Base-by-base conservation (phyloP, 2,797 vertebrate species). In the Meriones psammophilus region DNA sequence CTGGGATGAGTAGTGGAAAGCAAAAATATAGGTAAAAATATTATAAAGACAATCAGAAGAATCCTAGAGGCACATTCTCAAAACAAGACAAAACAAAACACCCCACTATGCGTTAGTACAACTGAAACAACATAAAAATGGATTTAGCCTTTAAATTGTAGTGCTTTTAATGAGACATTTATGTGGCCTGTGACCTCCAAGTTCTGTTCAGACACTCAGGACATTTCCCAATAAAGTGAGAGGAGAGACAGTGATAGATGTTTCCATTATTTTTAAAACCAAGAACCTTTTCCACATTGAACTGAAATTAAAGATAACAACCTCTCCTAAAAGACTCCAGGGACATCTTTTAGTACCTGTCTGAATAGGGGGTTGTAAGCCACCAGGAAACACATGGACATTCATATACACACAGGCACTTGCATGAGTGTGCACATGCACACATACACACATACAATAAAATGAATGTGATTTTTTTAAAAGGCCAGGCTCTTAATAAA, bases 131-230 rank as follows among this genome's bases (percentile, higher is more conserved):
- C 42, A 39, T 79, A 95, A 88, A 91, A 93, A 91, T 26, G 62
- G 60, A 92, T 64, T 91, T 77, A n/a, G 36, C 76, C 22, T 88
- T 93, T 87, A 91, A 77, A 84, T 80, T 92, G 87, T 71, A 93
- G 80, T 7, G 33, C 39, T 92, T 96, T 78, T 36, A 89, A 88
- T 74, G 76, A 92, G 60, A n/a, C n/a, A 81, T 93, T 94, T 81
- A 36, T 85, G 58, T 80, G 50, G 81, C 56, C 71, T 64, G n/a
- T 93, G n/a, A 30, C 20, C 77, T 96, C 74, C 5, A 83, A 87
- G 18, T 26, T 96, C 1, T 33, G 0, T 56, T 96, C 54, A 90
- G 56, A 92, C 10, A 88, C 24, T 20, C 20, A 89, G 36, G 39
- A 71, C 7, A 84, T 97, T 91, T 94, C 12, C 71, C 36, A 87